Base-by-base conservation (phyloP, 2,888 invertebrate genomes). In the Nesidiocoris tenuis region DNA sequence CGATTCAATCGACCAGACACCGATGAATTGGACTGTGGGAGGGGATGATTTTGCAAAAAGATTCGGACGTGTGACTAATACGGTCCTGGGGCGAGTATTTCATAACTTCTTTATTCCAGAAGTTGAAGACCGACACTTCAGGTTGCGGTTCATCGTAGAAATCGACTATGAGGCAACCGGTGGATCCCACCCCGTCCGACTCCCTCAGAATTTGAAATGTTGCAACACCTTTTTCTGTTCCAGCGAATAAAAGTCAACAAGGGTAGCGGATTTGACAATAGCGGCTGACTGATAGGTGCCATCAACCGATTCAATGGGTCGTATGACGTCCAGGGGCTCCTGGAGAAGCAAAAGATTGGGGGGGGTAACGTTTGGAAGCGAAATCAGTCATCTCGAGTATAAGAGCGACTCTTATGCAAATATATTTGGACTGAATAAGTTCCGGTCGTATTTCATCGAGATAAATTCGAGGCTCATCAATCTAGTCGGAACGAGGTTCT, bases 191-290 rank as follows among this genome's bases (percentile, higher is more conserved):
- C 23, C 21, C 61, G 5, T 25, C 17, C 25, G 24, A 25, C 21
- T 54, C 22, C 9, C 3, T 7, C 0, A 56, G 2, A 12, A 19
- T 19, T 17, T 7, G 68, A 55, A 39, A 61, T 17, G 63, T 75
- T 75, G 75, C 75, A 54, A 61, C 68, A 75, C 66, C 18, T 24
- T 39, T 39, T 39, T 39, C 39, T 39, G 39, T 39, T 39, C 39
- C 39, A 39, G 39, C 39, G 68, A 75, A 75, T 68, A 75, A 70
- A 75, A 75, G 75, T 75, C 75, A 75, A 75, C 75, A 75, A 75
- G 75, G 75, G 75, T 75, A 68, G 75, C 75, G 68, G 68, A 75
- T 75, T 21, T 61, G 54, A 75, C 68, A 75, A 68, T 61, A 39
- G 23, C 24, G n/a, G 9, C 25, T 75, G 75, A 75, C 68, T 75